Percentiles rank a stretch among this genome's conserved stretches.
These are phyloP conservation scores for Sarcophaga rosellei DNA, from an alignment of 2,888 invertebrate genomes.

Conservation along the genomic window DNA sequence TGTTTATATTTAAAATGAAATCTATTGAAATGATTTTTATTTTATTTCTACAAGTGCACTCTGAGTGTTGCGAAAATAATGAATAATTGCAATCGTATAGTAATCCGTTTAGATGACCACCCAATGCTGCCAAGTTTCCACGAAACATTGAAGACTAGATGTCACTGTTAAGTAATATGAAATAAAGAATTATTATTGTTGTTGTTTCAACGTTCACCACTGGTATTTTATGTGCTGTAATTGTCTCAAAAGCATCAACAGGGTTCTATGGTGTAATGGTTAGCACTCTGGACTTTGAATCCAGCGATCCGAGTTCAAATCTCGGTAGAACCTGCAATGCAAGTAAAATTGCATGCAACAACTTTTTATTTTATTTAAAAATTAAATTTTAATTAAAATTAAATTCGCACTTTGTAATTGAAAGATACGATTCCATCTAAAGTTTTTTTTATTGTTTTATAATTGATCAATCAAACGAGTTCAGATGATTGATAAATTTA, in stretches of 20 bases:
- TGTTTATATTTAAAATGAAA: constrained; percentile 6
- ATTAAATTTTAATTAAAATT: too few species aligned
- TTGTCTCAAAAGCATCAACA: neutral
- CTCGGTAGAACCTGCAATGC: constrained; percentile 80
- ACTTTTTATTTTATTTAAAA: neutral
- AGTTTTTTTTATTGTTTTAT: too few species aligned
- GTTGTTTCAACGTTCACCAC: neutral
- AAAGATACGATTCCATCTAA: too few species aligned
- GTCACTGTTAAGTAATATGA: neutral
- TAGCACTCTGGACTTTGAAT: constrained; percentile 76
- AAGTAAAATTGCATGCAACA: neutral
- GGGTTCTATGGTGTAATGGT: constrained; percentile 77
- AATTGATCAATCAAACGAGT: too few species aligned
- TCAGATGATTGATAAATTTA: too few species aligned
- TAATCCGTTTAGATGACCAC: neutral
- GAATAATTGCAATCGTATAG: constrained; percentile 18
- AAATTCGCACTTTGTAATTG: too few species aligned
- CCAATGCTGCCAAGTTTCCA: neutral
- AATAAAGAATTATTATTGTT: too few species aligned
- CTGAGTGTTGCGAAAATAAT: constrained; percentile 38
- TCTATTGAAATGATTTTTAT: constrained; percentile 30
- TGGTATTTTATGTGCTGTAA: neutral
- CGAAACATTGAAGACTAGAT: neutral
- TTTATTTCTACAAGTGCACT: constrained; percentile 59
- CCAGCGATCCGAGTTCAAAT: constrained; percentile 82